Evolutionary conservation across 2,113 vertebrate genomes (phyloP), one percentile per base, ranked within the genome.

Genomic region (Carettochelys insculpta): DNA sequence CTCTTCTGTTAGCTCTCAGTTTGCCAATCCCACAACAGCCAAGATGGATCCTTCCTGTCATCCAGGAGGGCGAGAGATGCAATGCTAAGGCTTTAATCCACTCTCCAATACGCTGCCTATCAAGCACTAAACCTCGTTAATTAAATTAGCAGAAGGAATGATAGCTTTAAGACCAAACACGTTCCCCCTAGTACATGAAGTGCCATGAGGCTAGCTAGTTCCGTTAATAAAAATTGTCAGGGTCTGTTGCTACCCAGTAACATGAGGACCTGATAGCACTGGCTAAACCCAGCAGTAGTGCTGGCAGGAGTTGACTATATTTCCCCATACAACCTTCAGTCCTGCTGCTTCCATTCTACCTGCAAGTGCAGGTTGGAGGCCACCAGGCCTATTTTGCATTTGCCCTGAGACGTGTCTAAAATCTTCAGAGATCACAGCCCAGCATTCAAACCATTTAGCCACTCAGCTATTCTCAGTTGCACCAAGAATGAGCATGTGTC

Each of bases 21-120:
- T 71, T 14, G 4, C 92, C 85, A 75, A 75, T 81, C 75, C 78
- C 82, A 61, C 58, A 87, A n/a, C 58, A 76, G 56, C 90, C 85
- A 68, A 53, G 76, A 43, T 56, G 58, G 34, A 76, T 48, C 19
- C 8, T 47, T 50, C 71, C 61, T 0, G 0, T 31, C 86, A 88
- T 45, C 77, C 68, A 50, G 47, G 3, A 92, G 77, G 85, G 48
- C 45, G 22, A 0, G 2, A 41, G 79, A 78, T 87, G 84, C 0
- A 0, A 58, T 86, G 25, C 27, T 91, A 17, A 65, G 19, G 20
- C 34, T 8, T 20, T 65, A 4, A 19, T 65, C 61, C n/a, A 65
- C 34, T n/a, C 14, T 38, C 19, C 9, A 2, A 65, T 61, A 54
- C 51, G 3, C 47, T 45, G n/a, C 92, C 89, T 90, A 83, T 24